Conservation (phyloP, 2,797 vertebrate species). For the Lithobates pipiens region DNA sequence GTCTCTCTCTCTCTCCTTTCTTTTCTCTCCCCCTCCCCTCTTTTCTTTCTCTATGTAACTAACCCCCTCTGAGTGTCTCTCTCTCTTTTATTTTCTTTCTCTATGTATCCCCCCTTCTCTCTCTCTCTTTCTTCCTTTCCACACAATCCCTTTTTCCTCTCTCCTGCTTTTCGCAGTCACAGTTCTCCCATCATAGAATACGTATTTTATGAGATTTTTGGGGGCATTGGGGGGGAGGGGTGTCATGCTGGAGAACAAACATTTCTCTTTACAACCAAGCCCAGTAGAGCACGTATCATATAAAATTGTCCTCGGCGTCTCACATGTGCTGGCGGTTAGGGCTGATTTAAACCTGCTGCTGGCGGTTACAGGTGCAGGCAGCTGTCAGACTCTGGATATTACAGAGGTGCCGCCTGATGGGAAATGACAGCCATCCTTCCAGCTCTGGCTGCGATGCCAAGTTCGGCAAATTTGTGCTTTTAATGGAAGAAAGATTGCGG, state of each 20-base stretch:
- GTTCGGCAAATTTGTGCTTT: constrained; percentile 6
- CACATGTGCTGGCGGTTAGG: constrained; percentile 34
- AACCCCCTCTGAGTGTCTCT: too few species aligned
- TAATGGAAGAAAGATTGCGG: constrained; percentile 51
- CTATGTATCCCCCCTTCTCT: too few species aligned
- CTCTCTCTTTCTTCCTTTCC: too few species aligned
- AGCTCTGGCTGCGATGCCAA: not conserved
- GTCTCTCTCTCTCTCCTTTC: too few species aligned
- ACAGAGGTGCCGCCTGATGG: constrained; percentile 52
- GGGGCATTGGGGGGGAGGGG: not conserved
- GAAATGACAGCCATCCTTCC: constrained; percentile 18
- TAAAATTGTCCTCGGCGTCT: constrained; percentile 12
- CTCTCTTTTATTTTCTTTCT: too few species aligned
- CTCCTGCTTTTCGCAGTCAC: too few species aligned
- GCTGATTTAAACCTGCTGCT: constrained; percentile 26
- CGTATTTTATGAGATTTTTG: constrained; percentile 8
- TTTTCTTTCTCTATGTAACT: too few species aligned
- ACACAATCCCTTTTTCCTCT: too few species aligned
- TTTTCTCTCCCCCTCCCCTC: too few species aligned
- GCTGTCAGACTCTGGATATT: constrained; percentile 19
- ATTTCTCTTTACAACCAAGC: constrained; percentile 29
- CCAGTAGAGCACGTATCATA: constrained; percentile 18
- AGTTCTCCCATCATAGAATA: not conserved
- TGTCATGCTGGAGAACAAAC: constrained; percentile 9
- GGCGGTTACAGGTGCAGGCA: constrained; percentile 29